Percentiles rank a stretch among this genome's conserved stretches.
These are phyloP conservation scores for Euthynnus affinis DNA, from an alignment of 2,797 vertebrate genomes.

Conservation along the genomic window DNA sequence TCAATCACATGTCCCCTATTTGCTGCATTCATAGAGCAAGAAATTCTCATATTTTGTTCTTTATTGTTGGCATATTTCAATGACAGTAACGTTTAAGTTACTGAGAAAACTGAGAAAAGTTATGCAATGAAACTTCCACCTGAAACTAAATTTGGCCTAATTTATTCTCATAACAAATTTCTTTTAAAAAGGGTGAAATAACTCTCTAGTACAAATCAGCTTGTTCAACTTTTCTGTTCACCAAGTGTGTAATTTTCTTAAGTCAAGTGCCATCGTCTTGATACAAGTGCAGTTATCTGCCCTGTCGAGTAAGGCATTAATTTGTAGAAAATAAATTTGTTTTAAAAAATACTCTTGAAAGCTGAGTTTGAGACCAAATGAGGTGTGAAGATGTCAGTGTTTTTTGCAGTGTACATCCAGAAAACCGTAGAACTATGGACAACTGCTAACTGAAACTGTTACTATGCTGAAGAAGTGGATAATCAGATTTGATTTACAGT, in stretches of 20 bases:
- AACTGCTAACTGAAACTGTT: background rate
- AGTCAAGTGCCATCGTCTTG: too few relatives aligned
- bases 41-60: too few relatives aligned
- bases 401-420: background rate
- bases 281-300: background rate
- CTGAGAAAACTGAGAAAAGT: too few relatives aligned
- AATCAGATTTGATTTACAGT: background rate
- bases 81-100: too few relatives aligned
- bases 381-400: background rate
- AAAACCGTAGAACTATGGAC: too few relatives aligned
- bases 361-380: background rate
- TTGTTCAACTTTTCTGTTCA: background rate
- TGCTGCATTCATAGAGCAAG: background rate
- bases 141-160: too few relatives aligned
- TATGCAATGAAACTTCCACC: too few relatives aligned
- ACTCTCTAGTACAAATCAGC: background rate
- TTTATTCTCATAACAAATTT: too few relatives aligned
- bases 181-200: background rate
- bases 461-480: background rate
- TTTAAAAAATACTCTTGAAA: background rate
- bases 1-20: background rate
- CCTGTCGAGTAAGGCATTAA: too few relatives aligned
- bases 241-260: background rate
- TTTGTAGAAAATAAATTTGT: background rate
- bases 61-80: too few relatives aligned